Evolutionary conservation across 2,888 invertebrate genomes (phyloP).

Genomic region (Oscheius myriophilus): DNA sequence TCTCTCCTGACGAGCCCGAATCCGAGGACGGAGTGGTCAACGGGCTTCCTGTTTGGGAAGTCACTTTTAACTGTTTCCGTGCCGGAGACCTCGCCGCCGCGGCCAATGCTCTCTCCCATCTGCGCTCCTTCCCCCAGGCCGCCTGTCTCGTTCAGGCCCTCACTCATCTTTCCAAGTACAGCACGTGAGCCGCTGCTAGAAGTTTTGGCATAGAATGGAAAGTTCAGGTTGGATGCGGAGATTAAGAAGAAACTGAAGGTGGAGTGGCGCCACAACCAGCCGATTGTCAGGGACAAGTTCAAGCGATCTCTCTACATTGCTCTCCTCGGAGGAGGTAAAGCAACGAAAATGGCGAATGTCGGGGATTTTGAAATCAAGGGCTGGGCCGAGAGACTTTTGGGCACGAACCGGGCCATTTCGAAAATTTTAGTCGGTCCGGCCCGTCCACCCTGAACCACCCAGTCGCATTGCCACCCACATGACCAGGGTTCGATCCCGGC

Average conservation of each 20-base stretch:
- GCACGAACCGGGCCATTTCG: no score
- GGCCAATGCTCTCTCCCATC: conserved; percentile 36
- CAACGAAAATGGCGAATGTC: no score
- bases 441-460: no score
- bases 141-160: conserved; percentile 52
- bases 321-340: conserved; percentile 56
- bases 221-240: conserved; percentile 52
- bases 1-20: conserved; percentile 28
- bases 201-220: not conserved
- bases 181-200: conserved; percentile 37
- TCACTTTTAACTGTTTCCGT: conserved; percentile 52
- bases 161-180: conserved; percentile 45
- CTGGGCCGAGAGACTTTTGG: no score
- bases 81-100: conserved; percentile 52
- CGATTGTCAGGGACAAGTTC: conserved; percentile 54
- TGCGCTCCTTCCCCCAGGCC: conserved; percentile 49
- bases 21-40: conserved; percentile 50
- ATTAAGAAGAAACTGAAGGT: conserved; percentile 59
- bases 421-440: no score
- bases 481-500: no score
- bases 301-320: conserved; percentile 64
- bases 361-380: conserved; percentile 9
- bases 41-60: conserved; percentile 49
- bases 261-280: conserved; percentile 65
- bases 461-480: no score